These are phyloP conservation scores for Pinctada fucata DNA, from an alignment of 2,888 invertebrate species.

Conservation along the genomic window DNA sequence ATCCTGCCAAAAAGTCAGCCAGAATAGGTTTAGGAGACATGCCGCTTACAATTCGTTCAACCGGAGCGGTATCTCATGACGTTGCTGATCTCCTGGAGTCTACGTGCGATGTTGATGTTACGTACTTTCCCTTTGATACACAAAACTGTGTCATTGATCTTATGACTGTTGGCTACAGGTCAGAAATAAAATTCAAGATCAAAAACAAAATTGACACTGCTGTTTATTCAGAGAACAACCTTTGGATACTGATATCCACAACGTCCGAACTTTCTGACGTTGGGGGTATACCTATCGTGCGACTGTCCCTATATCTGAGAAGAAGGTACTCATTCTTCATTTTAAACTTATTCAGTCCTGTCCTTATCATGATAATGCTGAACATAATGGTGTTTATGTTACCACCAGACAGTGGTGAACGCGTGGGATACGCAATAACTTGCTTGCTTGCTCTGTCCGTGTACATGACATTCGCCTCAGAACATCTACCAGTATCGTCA, in stretches of 20 bases:
- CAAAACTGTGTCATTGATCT: slow-evolving; percentile 24
- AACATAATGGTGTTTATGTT: slow-evolving; percentile 29
- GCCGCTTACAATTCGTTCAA: background rate
- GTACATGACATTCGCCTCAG: slow-evolving; percentile 18
- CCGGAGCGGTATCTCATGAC: background rate
- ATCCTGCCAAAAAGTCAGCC: slow-evolving; percentile 16
- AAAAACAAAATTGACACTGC: background rate
- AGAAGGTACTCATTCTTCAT: background rate
- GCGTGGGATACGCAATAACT: slow-evolving; percentile 25
- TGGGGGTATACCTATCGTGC: background rate
- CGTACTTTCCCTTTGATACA: slow-evolving; percentile 28
- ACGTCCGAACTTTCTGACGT: slow-evolving; percentile 12
- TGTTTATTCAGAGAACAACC: slow-evolving; percentile 20
- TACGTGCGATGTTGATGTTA: slow-evolving; percentile 26
- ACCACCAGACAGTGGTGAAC: slow-evolving; percentile 25
- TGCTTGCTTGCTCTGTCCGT: slow-evolving; percentile 26
- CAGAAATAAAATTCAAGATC: slow-evolving; percentile 1
- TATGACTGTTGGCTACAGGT: slow-evolving; percentile 12
- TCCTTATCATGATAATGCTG: slow-evolving; percentile 15
- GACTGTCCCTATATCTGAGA: background rate
- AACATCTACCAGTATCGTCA: slow-evolving; percentile 20
- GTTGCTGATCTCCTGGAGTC: slow-evolving; percentile 32
- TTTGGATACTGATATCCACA: slow-evolving; percentile 16
- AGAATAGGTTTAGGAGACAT: slow-evolving; percentile 22
- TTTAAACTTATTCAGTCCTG: background rate